phyloP scores from a whole-genome alignment of 2,113 vertebrate genomes.

The Nerophis ophidion region DNA sequence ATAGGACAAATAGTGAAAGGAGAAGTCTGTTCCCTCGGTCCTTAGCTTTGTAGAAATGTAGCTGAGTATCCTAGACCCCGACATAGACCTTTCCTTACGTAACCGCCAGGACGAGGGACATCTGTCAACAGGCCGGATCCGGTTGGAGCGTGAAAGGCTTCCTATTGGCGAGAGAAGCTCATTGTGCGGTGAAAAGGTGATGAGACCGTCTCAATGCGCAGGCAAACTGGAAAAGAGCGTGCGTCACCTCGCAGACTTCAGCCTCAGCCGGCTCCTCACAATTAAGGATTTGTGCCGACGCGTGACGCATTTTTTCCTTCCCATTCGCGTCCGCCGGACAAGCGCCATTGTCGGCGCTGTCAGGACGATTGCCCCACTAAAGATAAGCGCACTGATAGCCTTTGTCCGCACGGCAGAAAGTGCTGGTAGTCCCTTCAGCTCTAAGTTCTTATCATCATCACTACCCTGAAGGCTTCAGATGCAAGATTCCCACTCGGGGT shows the following conservation, averaged over 20 bases:
- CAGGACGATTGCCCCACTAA: conserved; percentile 53
- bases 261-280: neutral
- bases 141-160: conserved; percentile 43
- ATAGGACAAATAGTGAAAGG: too few relatives aligned
- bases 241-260: conserved; percentile 21
- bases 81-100: conserved; percentile 33
- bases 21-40: too few relatives aligned
- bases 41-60: too few relatives aligned
- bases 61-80: too few relatives aligned
- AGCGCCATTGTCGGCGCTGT: conserved; percentile 42
- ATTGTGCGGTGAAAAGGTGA: conserved; percentile 40
- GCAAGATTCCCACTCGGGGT: conserved; percentile 25
- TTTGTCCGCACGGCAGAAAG: conserved; percentile 35
- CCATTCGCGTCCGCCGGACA: conserved; percentile 15
- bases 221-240: conserved; percentile 13
- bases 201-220: conserved; percentile 27
- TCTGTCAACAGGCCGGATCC: conserved; percentile 39
- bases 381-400: conserved; percentile 58
- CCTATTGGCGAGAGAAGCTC: conserved; percentile 26
- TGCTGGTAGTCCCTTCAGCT: conserved; percentile 19
- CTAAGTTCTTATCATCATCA: conserved; percentile 54
- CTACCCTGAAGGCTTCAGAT: conserved; percentile 23
- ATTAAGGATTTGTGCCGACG: conserved; percentile 26
- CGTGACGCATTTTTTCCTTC: conserved; percentile 16
- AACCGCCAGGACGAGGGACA: conserved; percentile 45